Evolutionary conservation across 2,113 vertebrate species (phyloP), one percentile per base, ranked within the genome.

Genomic region (Phyllopteryx taeniolatus): DNA sequence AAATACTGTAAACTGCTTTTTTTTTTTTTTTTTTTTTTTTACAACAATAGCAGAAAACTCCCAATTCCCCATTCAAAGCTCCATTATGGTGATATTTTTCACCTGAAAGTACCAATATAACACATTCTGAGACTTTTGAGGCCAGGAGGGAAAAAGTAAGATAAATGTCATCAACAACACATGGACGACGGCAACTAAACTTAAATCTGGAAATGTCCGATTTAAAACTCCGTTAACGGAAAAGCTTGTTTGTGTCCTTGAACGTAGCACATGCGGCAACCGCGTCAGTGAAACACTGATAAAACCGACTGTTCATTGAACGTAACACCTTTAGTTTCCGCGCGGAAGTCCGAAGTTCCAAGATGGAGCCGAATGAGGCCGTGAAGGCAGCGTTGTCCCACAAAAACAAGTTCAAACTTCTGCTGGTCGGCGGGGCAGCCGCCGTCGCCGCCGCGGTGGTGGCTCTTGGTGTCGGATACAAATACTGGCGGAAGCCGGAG

Each of bases 401-500:
- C 9, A 75, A 78, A 8, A 75, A 53, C 22, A 86, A 62, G 43
- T 73, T 0, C 71, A 79, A 2, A 2, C 31, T 14, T 14, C 44
- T 93, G 0, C 73, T 81, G 5, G 19, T 91, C 9, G 88, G 91
- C 0, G 89, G 91, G 20, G 82, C 92, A 2, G 91, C 89, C 1
- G 78, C 53, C 53, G 53, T 20, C 20, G 53, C 53, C 8, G 53
- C 75, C 15, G 84, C 85, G 0, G 31, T 81, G 4, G 72, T 93
- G 14, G 73, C 81, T 2, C 9, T 89, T 0, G 85, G 78, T 4
- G 57, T 91, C 19, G 91, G 77, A 11, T 89, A 69, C 70, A 90
- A 82, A 53, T 89, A 84, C 39, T 78, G 83, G 20, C 78, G 90
- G 42, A 84, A 73, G 71, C 81, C 82, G 20, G 84, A 90, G 53